Percentiles rank a stretch among this genome's conserved stretches.
These are phyloP conservation scores for Aphaenogaster rudis DNA, from an alignment of 1,140 invertebrate species.

Conservation along the genomic window DNA sequence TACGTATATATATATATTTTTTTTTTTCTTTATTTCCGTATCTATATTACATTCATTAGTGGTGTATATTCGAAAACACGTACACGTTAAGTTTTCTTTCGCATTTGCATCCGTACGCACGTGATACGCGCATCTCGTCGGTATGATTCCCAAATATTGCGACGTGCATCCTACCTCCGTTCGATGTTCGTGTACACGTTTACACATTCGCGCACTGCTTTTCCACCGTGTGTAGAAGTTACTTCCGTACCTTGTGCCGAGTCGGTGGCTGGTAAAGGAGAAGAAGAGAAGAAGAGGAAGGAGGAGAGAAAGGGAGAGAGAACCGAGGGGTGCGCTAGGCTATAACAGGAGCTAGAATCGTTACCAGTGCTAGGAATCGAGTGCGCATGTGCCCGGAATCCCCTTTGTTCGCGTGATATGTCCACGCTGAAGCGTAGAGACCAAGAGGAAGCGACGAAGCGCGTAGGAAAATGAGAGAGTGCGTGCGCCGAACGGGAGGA, in stretches of 20 bases:
- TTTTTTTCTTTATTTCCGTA: neutral
- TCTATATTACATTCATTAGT: neutral
- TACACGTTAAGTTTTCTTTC: neutral
- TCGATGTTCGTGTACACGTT: slow-evolving; percentile 68
- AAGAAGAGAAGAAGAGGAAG: slow-evolving; percentile 35
- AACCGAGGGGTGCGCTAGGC: slow-evolving; percentile 78
- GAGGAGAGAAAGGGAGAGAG: slow-evolving; percentile 39
- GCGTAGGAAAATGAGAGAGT: slow-evolving; percentile 17
- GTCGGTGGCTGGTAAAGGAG: slow-evolving; percentile 22
- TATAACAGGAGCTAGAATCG: slow-evolving; percentile 82
- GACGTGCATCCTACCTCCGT: neutral
- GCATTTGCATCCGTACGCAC: neutral
- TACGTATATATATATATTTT: neutral
- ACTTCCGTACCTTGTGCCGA: slow-evolving; percentile 61
- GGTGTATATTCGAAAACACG: neutral
- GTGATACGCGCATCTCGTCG: slow-evolving; percentile 2
- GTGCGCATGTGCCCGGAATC: slow-evolving; percentile 83
- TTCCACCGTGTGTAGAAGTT: slow-evolving; percentile 4
- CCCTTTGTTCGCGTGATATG: slow-evolving; percentile 79
- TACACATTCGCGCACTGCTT: slow-evolving; percentile 58
- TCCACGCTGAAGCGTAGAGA: slow-evolving; percentile 40
- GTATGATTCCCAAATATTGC: slow-evolving; percentile 27
- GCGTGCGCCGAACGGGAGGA: neutral
- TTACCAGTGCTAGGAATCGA: slow-evolving; percentile 81
- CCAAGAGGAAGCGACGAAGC: slow-evolving; percentile 32